Base-by-base conservation (phyloP, 2,797 vertebrate genomes). In the Aselliscus stoliczkanus region DNA sequence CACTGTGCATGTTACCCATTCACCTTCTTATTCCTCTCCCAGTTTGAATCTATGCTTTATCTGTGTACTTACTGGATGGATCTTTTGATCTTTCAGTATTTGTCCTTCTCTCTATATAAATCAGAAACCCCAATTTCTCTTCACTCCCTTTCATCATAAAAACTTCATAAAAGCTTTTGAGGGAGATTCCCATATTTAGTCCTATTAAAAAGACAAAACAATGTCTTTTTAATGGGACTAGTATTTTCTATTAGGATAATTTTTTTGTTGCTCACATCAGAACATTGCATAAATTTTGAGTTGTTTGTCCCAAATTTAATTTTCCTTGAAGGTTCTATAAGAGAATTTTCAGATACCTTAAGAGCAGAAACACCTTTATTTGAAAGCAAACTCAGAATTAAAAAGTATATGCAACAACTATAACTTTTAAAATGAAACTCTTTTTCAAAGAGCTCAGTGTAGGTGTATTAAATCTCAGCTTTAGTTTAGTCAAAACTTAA, bases 261-360 rank as follows among this genome's bases (percentile, higher is more conserved):
- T 82, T 75, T 81, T 34, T 62, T 64, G 47, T 87, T 64, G 12
- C 70, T 91, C n/a, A 23, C 17, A 58, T 88, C 21, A 77, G 54
- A 83, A 56, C 47, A 60, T 20, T 92, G 54, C 27, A 64, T 52
- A 83, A 10, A 69, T 94, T 91, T 88, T 70, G n/a, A 91, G 29
- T 88, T 6, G 44, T 56, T 82, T 13, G 8, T 52, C 42, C 7
- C 3, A 13, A 75, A 13, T 50, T 77, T 87, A 60, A 37, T 90
- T 86, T 95, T 87, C 29, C 23, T 89, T 60, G 42, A 75, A 72
- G 27, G 29, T 86, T 96, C 60, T 86, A 50, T 29, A 62, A 62
- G 54, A 86, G 31, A 29, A 81, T 86, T 81, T 94, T 76, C 39
- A 64, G 58, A n/a, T 82, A 64, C 4, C 13, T 81, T 80, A 50